Conservation (phyloP, 2,797 vertebrate genomes). For the Glossophaga mutica region DNA sequence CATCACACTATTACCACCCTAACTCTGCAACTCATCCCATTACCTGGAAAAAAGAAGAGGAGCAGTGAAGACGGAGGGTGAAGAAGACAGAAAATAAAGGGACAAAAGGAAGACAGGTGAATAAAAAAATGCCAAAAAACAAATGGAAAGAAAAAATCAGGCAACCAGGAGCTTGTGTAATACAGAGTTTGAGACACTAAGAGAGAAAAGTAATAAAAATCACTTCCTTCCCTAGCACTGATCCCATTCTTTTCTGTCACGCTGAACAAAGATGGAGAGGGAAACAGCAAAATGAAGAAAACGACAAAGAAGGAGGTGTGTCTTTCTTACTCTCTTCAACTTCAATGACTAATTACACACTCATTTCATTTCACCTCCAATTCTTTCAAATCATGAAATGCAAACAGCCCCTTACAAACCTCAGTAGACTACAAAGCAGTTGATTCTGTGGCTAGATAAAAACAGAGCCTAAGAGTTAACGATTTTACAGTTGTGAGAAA, state of each 20-base stretch:
- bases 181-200: background rate
- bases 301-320: background rate
- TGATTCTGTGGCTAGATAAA: background rate
- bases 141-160: background rate
- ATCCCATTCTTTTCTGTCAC: background rate
- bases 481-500: constrained; percentile 56
- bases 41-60: background rate
- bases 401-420: constrained; percentile 29
- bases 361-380: background rate
- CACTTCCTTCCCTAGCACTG: background rate
- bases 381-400: background rate
- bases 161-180: background rate
- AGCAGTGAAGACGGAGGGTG: background rate
- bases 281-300: background rate
- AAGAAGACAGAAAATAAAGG: background rate
- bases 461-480: constrained; percentile 51
- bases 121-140: background rate
- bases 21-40: background rate
- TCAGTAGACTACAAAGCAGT: background rate
- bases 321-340: background rate
- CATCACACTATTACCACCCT: background rate
- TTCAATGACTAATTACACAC: constrained; percentile 1
- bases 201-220: background rate
- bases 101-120: background rate
- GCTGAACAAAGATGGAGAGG: background rate